Evolutionary conservation across 2,113 vertebrate genomes (phyloP).

Genomic region (pig (Sus scrofa)): DNA sequence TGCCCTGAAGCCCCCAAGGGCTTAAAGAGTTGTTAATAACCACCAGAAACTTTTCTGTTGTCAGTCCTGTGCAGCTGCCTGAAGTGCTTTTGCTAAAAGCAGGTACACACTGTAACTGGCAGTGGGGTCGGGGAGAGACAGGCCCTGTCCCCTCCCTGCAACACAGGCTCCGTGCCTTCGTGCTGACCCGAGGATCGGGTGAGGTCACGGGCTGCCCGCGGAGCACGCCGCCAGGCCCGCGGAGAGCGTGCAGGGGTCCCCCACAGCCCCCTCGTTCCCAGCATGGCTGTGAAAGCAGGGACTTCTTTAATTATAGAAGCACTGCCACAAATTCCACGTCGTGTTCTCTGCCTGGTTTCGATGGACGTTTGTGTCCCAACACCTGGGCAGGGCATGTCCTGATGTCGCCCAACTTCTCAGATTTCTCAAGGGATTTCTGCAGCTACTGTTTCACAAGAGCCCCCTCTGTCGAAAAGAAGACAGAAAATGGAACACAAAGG

Average conservation of each 20-base stretch:
- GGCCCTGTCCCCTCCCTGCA: background rate
- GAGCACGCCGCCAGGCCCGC: background rate
- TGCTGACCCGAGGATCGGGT: background rate
- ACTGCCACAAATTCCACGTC: accelerated
- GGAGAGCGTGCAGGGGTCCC: background rate
- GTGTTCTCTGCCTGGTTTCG: accelerated
- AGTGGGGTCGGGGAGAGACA: no score
- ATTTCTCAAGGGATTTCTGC: accelerated
- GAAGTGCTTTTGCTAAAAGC: accelerated
- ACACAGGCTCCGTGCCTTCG: accelerated
- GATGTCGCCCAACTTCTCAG: accelerated
- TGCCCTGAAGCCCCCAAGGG: background rate
- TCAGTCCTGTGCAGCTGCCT: background rate
- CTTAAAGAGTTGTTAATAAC: background rate
- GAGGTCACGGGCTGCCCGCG: background rate
- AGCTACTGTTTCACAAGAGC: accelerated
- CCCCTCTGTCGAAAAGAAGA: no score
- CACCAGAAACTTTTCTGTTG: background rate
- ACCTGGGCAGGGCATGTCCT: accelerated
- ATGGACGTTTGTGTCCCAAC: accelerated
- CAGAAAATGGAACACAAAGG: background rate
- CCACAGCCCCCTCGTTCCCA: background rate
- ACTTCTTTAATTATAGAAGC: accelerated
- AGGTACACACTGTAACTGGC: accelerated
- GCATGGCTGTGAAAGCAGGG: accelerated